Percentiles rank a stretch among this genome's conserved stretches.
Evolutionary conservation across 2,888 invertebrate species (phyloP).

Genomic region (Eumacrocentrus americanus): DNA sequence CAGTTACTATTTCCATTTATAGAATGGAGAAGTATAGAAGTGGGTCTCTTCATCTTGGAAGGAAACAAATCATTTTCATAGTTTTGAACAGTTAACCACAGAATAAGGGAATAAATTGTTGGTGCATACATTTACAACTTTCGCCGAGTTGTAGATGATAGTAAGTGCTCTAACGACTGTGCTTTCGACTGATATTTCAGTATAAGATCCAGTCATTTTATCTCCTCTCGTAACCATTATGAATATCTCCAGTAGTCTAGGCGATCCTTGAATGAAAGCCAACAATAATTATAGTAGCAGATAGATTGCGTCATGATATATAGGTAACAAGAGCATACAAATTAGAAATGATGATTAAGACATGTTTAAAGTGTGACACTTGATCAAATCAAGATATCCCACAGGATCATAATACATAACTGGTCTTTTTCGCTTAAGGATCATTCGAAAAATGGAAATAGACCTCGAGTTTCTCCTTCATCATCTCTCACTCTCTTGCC

Average conservation of each 20-base stretch:
- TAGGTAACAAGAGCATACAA: not conserved
- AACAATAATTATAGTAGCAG: too few relatives aligned
- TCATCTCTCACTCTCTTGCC: not conserved
- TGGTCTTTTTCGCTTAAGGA: not conserved
- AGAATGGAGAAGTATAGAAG: not conserved
- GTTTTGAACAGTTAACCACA: not conserved
- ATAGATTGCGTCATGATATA: not conserved
- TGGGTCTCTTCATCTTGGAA: not conserved
- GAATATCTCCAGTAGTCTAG: not conserved
- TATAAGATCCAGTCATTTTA: not conserved
- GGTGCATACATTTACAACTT: not conserved
- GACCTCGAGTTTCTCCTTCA: not conserved
- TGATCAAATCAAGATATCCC: not conserved
- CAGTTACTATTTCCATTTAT: not conserved
- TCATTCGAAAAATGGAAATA: conserved; percentile 2
- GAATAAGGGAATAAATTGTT: not conserved
- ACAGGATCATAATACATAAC: not conserved
- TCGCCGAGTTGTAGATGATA: not conserved
- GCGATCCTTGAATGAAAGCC: too few relatives aligned
- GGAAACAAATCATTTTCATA: not conserved
- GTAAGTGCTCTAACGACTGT: not conserved
- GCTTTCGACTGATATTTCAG: not conserved
- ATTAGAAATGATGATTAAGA: not conserved
- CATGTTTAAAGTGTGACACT: not conserved
- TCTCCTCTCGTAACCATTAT: not conserved